phyloP scores from a whole-genome alignment of 2,797 vertebrate genomes.

The Propithecus perrieri region DNA sequence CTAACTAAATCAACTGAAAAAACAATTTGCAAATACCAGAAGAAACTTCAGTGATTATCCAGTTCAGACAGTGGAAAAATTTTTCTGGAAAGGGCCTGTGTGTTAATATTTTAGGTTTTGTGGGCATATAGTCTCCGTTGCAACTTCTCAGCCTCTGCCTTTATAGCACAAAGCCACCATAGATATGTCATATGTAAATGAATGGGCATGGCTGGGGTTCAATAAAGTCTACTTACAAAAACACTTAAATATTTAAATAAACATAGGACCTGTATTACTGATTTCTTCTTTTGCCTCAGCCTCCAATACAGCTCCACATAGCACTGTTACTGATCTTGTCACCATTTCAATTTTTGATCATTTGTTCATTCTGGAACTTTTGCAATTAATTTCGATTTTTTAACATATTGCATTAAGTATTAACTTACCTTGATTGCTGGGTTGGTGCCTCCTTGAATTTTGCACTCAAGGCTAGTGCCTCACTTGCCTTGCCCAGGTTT shows the following conservation, averaged over 20 bases:
- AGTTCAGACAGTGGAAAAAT: not conserved
- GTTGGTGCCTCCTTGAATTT: not conserved
- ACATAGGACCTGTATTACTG: not conserved
- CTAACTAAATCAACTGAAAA: constrained; percentile 3
- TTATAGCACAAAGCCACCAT: not conserved
- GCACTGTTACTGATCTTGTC: not conserved
- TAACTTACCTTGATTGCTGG: not conserved
- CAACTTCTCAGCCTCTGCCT: not conserved
- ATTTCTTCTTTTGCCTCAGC: not conserved
- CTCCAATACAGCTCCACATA: not conserved
- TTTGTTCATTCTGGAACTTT: not conserved
- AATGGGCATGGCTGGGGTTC: not conserved
- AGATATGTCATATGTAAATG: not conserved
- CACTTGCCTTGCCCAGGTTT: not conserved
- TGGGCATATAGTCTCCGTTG: not conserved
- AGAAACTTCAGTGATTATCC: not conserved
- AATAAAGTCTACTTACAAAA: not conserved
- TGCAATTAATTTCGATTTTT: not conserved
- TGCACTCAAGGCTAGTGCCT: not conserved
- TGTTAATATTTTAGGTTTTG: not conserved
- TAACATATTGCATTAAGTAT: not conserved
- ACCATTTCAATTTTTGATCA: not conserved
- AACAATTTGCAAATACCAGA: not conserved
- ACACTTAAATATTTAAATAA: not conserved
- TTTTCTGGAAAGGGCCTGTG: not conserved